A percentile compares a stretch with the other conserved stretches of the same genome.
Evolutionary conservation across 2,797 vertebrate species (phyloP).

Genomic region (Mormyrus proboscirostris): DNA sequence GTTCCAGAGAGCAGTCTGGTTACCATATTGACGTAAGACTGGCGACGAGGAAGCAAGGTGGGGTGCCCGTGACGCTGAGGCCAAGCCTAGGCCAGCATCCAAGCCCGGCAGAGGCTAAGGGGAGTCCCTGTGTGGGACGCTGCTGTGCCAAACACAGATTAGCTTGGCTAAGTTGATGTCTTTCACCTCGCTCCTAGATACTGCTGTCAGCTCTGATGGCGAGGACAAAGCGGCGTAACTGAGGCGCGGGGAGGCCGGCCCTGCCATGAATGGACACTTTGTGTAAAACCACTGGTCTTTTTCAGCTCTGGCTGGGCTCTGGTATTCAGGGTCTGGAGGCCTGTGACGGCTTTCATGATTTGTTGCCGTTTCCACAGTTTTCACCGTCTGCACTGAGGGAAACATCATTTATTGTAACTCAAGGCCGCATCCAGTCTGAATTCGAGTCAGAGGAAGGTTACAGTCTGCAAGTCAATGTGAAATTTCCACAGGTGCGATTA

Average conservation of each 20-base stretch:
- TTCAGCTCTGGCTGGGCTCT: not conserved
- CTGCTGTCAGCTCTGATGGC: slow-evolving; percentile 1
- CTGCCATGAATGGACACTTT: slow-evolving; percentile 21
- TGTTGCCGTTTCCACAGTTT: slow-evolving; percentile 3
- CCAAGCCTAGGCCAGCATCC: not conserved
- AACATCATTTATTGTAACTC: not conserved
- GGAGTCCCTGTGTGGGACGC: not conserved
- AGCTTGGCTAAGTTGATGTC: slow-evolving; percentile 35
- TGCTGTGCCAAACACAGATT: slow-evolving; percentile 36
- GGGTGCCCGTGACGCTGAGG: not conserved
- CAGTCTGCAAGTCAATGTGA: not conserved
- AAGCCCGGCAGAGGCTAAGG: not conserved
- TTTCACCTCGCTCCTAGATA: slow-evolving; percentile 15
- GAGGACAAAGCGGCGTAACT: slow-evolving; percentile 18
- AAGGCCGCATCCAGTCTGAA: not conserved
- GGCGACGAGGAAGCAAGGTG: not conserved
- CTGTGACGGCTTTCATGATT: not conserved
- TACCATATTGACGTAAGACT: slow-evolving; percentile 1
- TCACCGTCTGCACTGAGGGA: not conserved
- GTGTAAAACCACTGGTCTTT: not conserved
- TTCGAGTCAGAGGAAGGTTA: not conserved
- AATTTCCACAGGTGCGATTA: not conserved
- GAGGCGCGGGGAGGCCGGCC: not conserved
- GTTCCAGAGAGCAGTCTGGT: not conserved
- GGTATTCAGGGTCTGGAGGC: not conserved